A percentile compares a stretch with the other conserved stretches of the same genome.
Conservation (phyloP, 2,888 invertebrate species). For the Temnothorax rugatulus region DNA sequence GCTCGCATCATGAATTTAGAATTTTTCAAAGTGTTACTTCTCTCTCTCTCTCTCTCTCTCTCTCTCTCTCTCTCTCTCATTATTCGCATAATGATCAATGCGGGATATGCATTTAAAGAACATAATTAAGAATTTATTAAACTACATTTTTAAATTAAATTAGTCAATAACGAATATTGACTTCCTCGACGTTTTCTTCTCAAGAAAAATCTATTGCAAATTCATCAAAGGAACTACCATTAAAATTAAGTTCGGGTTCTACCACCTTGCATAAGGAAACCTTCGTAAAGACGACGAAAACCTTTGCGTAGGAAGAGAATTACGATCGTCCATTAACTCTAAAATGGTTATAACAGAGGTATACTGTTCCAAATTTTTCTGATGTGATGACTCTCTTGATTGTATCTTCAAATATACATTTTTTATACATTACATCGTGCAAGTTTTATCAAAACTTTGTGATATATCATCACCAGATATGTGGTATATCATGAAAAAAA, state of each 20-base stretch:
- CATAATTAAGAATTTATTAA: background rate
- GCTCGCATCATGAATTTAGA: background rate
- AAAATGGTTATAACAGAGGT: background rate
- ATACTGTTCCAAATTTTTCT: background rate
- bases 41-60: too few relatives aligned
- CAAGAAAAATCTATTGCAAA: background rate
- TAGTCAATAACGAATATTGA: background rate
- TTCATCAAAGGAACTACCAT: slow-evolving; percentile 4
- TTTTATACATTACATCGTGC: background rate
- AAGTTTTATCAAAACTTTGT: background rate
- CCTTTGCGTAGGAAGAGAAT: background rate
- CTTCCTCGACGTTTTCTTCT: background rate
- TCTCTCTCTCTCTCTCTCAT: too few relatives aligned
- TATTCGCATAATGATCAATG: background rate
- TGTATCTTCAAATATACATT: background rate
- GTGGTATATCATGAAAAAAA: background rate
- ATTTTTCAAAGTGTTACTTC: background rate
- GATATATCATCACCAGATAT: background rate
- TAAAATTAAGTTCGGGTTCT: slow-evolving; percentile 3
- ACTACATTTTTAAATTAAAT: background rate
- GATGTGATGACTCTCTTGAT: background rate
- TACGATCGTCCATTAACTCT: background rate
- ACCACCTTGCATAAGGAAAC: background rate
- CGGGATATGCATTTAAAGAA: background rate
- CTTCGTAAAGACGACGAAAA: background rate